These are phyloP conservation scores for Platanista minor DNA, from an alignment of 2,113 vertebrate genomes.

Conservation along the genomic window DNA sequence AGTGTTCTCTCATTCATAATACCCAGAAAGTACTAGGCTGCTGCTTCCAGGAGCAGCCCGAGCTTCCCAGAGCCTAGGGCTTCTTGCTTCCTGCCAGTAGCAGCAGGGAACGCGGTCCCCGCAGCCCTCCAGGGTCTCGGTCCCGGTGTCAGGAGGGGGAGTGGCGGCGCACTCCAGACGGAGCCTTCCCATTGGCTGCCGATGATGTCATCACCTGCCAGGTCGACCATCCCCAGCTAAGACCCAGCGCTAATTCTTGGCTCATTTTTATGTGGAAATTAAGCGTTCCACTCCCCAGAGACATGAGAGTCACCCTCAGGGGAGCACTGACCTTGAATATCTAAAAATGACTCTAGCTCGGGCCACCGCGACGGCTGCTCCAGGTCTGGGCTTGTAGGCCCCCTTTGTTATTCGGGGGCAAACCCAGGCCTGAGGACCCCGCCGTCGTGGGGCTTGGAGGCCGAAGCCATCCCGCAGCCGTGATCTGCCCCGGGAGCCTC, in stretches of 20 bases:
- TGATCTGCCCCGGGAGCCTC: not conserved
- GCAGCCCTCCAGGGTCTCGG: not conserved
- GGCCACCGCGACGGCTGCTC: not conserved
- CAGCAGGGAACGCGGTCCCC: too few species aligned
- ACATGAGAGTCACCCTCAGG: not conserved
- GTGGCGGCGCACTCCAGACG: not conserved
- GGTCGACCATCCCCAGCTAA: not conserved
- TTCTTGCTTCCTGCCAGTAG: not conserved
- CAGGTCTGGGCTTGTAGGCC: not conserved
- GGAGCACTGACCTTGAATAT: not conserved
- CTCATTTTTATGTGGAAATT: slow-evolving; percentile 33
- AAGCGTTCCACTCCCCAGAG: slow-evolving; percentile 9
- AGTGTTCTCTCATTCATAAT: not conserved
- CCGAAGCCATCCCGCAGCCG: not conserved
- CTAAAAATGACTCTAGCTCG: not conserved
- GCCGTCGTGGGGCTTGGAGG: not conserved
- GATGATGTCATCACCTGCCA: not conserved
- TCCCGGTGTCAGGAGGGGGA: not conserved
- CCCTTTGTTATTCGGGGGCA: not conserved
- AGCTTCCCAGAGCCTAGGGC: not conserved
- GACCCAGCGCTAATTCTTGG: not conserved
- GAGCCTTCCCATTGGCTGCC: slow-evolving; percentile 47
- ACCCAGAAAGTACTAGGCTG: not conserved
- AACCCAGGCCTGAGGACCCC: not conserved
- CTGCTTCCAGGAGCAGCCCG: not conserved